A percentile compares a stretch with the other conserved stretches of the same genome.
Conservation (phyloP, 2,797 vertebrate genomes). For the Peromyscus aztecus region DNA sequence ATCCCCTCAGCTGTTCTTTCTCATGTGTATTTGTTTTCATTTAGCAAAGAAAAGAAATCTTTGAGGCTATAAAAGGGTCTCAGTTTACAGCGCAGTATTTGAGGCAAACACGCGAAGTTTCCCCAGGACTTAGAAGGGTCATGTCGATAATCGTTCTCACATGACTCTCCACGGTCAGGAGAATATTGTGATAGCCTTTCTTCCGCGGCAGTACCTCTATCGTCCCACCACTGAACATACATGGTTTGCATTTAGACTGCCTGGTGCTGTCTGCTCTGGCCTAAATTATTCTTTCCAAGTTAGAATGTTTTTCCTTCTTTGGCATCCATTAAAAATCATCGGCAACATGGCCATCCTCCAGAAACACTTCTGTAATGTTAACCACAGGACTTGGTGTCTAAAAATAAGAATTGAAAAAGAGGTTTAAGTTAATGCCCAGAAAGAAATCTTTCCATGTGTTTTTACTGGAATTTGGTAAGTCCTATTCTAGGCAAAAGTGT, state of each 20-base stretch:
- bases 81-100: neutral
- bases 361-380: constrained; percentile 77
- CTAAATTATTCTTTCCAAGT: constrained; percentile 72
- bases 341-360: constrained; percentile 70
- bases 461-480: constrained; percentile 58
- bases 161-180: neutral
- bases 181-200: neutral
- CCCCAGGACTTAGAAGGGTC: neutral
- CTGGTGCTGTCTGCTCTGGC: constrained; percentile 62
- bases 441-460: constrained; percentile 71
- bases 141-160: constrained; percentile 40
- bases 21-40: constrained; percentile 33
- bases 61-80: neutral
- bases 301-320: constrained; percentile 65
- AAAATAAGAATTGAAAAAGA: constrained; percentile 77
- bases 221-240: constrained; percentile 37
- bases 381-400: constrained; percentile 50
- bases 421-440: constrained; percentile 71
- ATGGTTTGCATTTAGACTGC: constrained; percentile 64
- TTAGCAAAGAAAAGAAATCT: neutral
- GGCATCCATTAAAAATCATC: constrained; percentile 76
- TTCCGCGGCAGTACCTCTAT: neutral
- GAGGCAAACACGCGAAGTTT: constrained; percentile 40
- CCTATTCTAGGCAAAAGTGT: constrained; percentile 38
- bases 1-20: neutral